phyloP scores from a whole-genome alignment of 2,888 invertebrate genomes.

The Macrosiphum euphorbiae region DNA sequence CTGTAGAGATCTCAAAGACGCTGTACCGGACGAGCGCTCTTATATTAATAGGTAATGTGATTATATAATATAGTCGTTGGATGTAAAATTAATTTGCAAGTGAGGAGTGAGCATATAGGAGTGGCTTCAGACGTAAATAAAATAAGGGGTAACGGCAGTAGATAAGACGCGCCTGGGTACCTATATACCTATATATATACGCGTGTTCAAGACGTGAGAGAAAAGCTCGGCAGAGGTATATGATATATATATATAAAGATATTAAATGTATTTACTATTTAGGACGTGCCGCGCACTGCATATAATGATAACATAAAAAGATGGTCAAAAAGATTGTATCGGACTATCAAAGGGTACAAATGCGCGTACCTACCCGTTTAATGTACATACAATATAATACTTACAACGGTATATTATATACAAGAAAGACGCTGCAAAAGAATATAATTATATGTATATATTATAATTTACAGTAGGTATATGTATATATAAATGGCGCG shows the following conservation, averaged over 20 bases:
- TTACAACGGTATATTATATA: not conserved
- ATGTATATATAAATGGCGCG: not conserved
- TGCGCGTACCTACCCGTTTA: not conserved
- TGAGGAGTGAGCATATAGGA: not conserved
- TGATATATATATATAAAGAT: not conserved
- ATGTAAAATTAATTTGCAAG: not conserved
- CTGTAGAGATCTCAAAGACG: not conserved
- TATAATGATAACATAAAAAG: constrained; percentile 23
- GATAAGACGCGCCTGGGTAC: constrained; percentile 13
- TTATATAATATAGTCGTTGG: constrained; percentile 6
- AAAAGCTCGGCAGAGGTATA: not conserved
- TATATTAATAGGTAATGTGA: constrained; percentile 32
- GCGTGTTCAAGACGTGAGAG: not conserved
- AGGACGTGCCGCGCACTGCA: not conserved
- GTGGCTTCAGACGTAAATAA: constrained; percentile 26
- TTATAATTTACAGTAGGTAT: not conserved
- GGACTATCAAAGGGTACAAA: constrained; percentile 18
- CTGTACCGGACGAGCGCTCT: not conserved
- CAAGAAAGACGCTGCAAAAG: constrained; percentile 20
- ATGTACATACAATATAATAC: not conserved
- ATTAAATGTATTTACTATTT: constrained; percentile 37
- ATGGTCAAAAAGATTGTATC: constrained; percentile 26
- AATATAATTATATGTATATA: not conserved
- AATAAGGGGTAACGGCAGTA: constrained; percentile 12
- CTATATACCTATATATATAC: too few species aligned